Percentiles rank a stretch among this genome's conserved stretches.
These are phyloP conservation scores for Chironomus riparius DNA, from an alignment of 2,888 invertebrate genomes.

Conservation along the genomic window DNA sequence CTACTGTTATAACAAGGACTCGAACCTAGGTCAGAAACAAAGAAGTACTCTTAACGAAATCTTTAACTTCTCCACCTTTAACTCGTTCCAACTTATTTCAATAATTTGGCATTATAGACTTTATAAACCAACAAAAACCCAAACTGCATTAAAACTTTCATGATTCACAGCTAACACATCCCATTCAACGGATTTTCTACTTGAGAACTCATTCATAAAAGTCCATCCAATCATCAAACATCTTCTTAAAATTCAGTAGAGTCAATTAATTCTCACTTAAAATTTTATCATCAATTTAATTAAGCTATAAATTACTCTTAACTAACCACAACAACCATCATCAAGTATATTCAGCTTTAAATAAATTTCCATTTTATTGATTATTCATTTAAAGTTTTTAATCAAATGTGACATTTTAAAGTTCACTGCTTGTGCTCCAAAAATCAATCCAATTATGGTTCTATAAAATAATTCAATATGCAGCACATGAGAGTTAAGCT, in stretches of 20 bases:
- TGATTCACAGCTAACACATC: too few relatives aligned
- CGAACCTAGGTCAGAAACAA: too few relatives aligned
- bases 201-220: background rate
- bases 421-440: background rate
- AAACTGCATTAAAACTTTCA: too few relatives aligned
- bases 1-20: too few relatives aligned
- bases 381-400: background rate
- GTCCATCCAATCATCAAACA: background rate
- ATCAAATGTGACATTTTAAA: constrained; percentile 12
- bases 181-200: background rate
- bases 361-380: too few relatives aligned
- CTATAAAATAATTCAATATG: too few relatives aligned
- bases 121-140: too few relatives aligned
- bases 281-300: background rate
- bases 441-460: background rate
- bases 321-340: background rate
- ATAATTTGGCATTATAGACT: too few relatives aligned
- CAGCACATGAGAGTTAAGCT: too few relatives aligned
- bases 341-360: background rate
- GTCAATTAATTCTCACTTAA: constrained; percentile 17
- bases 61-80: too few relatives aligned
- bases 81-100: too few relatives aligned
- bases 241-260: background rate
- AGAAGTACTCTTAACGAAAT: too few relatives aligned
- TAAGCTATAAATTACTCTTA: constrained; percentile 4